These are phyloP conservation scores for Garrulus glandarius DNA, from an alignment of 2,797 vertebrate genomes.

Conservation along the genomic window DNA sequence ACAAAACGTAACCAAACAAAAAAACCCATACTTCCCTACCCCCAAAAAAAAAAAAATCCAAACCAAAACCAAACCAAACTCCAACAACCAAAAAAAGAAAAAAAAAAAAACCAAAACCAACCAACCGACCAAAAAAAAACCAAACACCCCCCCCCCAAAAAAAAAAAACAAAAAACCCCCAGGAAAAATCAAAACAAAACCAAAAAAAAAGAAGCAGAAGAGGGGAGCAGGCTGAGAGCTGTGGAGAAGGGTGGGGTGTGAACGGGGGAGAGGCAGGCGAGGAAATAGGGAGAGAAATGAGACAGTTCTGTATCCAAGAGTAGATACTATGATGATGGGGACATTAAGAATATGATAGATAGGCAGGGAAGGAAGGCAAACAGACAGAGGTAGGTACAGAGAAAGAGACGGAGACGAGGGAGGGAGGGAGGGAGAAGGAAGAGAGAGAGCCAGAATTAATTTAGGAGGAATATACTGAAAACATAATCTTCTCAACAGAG, in stretches of 20 bases:
- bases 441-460: slow-evolving; percentile 47
- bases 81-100: too few relatives aligned
- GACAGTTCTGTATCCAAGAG: background rate
- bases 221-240: background rate
- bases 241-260: background rate
- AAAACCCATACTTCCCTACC: background rate
- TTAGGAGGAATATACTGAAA: slow-evolving; percentile 52
- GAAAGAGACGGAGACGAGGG: background rate
- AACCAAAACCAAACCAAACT: background rate
- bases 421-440: background rate
- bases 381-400: background rate
- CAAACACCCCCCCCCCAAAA: too few relatives aligned
- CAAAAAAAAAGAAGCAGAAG: background rate
- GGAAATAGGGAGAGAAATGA: background rate
- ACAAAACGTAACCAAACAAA: background rate
- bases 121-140: too few relatives aligned
- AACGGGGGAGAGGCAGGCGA: background rate
- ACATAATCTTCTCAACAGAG: slow-evolving; percentile 47
- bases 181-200: background rate
- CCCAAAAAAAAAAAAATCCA: too few relatives aligned
- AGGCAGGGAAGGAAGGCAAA: slow-evolving; percentile 26
- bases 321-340: background rate
- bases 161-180: fast-evolving
- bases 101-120: too few relatives aligned
- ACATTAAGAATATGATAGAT: slow-evolving; percentile 25